Base-by-base conservation (phyloP, 1,140 invertebrate genomes). In the Paracyclopina nana region DNA sequence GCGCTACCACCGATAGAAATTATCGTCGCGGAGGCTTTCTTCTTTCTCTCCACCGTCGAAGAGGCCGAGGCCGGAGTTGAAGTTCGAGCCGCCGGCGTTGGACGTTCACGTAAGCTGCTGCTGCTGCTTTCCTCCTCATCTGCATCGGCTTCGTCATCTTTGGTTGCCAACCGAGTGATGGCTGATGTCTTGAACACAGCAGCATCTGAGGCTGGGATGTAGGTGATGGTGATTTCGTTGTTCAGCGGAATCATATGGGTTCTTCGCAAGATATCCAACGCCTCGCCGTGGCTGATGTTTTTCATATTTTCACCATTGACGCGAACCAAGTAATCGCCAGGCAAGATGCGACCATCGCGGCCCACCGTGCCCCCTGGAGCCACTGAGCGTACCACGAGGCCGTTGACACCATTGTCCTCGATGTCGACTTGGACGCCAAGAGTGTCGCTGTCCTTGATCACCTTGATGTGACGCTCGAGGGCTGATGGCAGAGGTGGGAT, bases 231-330 rank as follows among this genome's bases (percentile, higher is more conserved):
- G 1, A 52, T 24, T 34, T 50, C 24, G 16, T 24, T n/a, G 14
- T 40, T 40, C 4, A 43, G 16, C 6, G 38, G 38, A 49, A 76
- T 63, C 4, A 78, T 64, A 54, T 75, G 72, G 6, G 72, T 70
- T 46, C 76, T 57, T 18, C 71, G 60, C 11, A 80, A 61, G 30
- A 80, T 75, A 6, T 74, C 70, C 54, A 72, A 58, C 5, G 73
- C 74, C 63, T 79, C 74, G 5, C 74, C 67, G 56, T 71, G 72
- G 1, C 70, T 75, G 5, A 72, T 68, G 54, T 68, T 68, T 25
- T 75, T 63, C 55, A 80, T 64, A 53, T 62, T 70, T 65, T 79
- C 77, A 58, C 74, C 71, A 60, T 80, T 80, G 28, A 80, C 63
- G 11, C 67, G 59, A 1, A 71, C 54, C 29, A 73, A 53, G 49